Percentiles rank a stretch among this genome's conserved stretches.
These are phyloP conservation scores for Leucophenga varia DNA, from an alignment of 1,140 invertebrate genomes.

Conservation along the genomic window DNA sequence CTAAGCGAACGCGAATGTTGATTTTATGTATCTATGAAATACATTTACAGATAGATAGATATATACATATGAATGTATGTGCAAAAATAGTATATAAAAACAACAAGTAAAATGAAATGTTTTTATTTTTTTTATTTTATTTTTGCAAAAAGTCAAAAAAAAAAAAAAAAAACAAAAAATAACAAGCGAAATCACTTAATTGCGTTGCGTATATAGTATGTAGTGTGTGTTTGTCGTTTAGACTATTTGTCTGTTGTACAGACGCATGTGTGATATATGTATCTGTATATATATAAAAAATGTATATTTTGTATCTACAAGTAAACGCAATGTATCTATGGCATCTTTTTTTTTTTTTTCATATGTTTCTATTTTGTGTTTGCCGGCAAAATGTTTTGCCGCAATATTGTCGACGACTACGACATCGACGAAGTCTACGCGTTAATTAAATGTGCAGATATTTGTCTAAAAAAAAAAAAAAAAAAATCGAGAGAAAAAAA, in stretches of 20 bases:
- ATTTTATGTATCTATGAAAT: too few species aligned
- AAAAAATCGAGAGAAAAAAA: too few species aligned
- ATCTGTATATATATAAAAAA: too few species aligned
- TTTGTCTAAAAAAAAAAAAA: conserved; percentile 17
- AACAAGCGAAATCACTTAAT: conserved; percentile 44
- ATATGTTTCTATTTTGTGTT: neutral
- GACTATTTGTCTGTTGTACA: conserved; percentile 21
- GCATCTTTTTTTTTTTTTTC: neutral
- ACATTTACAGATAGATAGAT: too few species aligned
- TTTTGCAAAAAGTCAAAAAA: conserved; percentile 19
- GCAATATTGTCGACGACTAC: conserved; percentile 24
- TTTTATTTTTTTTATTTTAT: too few species aligned
- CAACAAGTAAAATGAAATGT: too few species aligned
- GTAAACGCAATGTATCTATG: neutral
- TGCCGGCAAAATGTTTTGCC: conserved; percentile 19
- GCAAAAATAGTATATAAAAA: too few species aligned
- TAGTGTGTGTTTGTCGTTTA: conserved; percentile 1
- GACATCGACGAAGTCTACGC: conserved; percentile 11
- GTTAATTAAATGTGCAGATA: conserved; percentile 32
- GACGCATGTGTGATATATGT: too few species aligned
- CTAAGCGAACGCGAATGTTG: too few species aligned
- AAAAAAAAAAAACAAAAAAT: conserved; percentile 18
- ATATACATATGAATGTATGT: too few species aligned
- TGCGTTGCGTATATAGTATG: conserved; percentile 24
- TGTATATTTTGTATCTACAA: too few species aligned